phyloP scores from a whole-genome alignment of 1,140 invertebrate genomes.

The Lordiphosa mommai region DNA sequence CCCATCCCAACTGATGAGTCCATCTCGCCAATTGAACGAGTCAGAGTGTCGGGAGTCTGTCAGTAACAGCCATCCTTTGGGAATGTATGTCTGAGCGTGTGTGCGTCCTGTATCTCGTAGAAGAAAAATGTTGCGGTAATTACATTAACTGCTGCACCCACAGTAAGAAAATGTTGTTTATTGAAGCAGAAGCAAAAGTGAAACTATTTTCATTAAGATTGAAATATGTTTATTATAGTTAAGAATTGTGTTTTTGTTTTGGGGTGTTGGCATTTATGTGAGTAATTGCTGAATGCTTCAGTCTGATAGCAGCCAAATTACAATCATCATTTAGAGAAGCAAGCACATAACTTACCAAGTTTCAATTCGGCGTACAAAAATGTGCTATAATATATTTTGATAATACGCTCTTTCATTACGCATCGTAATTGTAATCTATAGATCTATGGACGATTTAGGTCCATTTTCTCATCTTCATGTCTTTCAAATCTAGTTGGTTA shows the following conservation, averaged over 20 bases:
- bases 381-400: no score
- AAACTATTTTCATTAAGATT: conserved; percentile 73
- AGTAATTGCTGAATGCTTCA: neutral
- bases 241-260: neutral
- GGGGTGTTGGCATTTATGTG: neutral
- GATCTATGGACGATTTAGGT: no score
- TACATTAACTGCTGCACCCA: conserved; percentile 58
- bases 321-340: no score
- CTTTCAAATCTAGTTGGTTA: no score
- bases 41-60: conserved; percentile 16
- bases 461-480: no score
- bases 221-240: conserved; percentile 46
- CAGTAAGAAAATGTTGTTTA: conserved; percentile 49
- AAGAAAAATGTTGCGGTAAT: conserved; percentile 67
- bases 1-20: conserved; percentile 20
- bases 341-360: no score
- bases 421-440: no score
- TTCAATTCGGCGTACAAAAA: no score
- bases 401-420: no score
- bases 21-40: conserved; percentile 42
- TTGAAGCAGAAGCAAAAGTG: conserved; percentile 38
- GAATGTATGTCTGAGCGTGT: conserved; percentile 10
- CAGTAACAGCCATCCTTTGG: conserved; percentile 31
- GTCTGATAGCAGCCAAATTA: neutral
- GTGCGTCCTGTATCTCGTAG: conserved; percentile 4